Base-by-base conservation (phyloP, 2,113 vertebrate genomes). In the Amblyopsis rosae region DNA sequence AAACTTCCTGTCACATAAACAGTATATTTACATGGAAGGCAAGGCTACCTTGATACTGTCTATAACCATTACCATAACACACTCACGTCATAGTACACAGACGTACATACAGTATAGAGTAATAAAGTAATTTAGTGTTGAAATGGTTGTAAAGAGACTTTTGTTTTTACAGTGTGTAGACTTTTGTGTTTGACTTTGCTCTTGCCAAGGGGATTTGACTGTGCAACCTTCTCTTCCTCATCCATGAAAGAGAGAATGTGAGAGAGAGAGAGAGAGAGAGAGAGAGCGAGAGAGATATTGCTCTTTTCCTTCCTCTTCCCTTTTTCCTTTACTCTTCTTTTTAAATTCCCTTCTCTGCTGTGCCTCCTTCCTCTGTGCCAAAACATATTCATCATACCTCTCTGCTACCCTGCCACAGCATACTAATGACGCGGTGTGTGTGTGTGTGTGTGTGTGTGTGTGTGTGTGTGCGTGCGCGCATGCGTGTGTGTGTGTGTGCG, bases 371-470 rank as follows among this genome's bases (percentile, higher is more conserved):
- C 85, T 87, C 79, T 71, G 75, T 87, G 86, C 85, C 83, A 88
- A 87, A 90, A 87, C 85, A 88, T 87, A 90, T 91, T 90, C 86
- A 90, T 89, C 85, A 89, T 84, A 74, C 82, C 86, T 82, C 80
- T 85, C 83, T 82, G 87, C 86, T 90, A 89, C 83, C 79, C 81
- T 87, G 79, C 69, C 78, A 79, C 80, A 79, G 87, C 79, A 88
- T 87, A 88, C 89, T 85, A 90, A 88, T 85, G 88, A 87, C 75
- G 58, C 59, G 51, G 47, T 12, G 19, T 58, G 54, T 35, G 60
- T 12, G 54, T 60, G 66, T 51, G 66, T 57, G 56, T 68, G 66
- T 60, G 56, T 67, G n/a, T 26, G 16, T 67, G 16, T 45, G 33
- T 53, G 17, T 51, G 48, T 53, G 49, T 51, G 48, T 49, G 48